Evolutionary conservation across 2,888 invertebrate genomes (phyloP), one percentile per base, ranked within the genome.

Genomic region (Notocelia uddmanniana): DNA sequence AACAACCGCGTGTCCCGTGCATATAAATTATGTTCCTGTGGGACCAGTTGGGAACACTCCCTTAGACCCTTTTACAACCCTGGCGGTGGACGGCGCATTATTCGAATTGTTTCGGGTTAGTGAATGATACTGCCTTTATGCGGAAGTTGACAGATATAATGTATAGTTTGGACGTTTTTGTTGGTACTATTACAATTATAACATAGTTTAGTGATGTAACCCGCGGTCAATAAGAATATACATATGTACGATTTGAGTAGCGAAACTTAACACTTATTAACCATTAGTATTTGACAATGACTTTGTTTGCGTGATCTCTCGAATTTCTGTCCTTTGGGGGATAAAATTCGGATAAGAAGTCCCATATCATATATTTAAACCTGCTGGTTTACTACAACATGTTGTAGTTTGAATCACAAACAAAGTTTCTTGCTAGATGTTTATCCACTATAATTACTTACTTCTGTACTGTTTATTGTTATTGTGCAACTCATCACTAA

Each of bases 31-130:
- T 85, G 83, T 77, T 76, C 84, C 84, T 85, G 50, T 58, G 89
- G 87, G 89, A 83, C 83, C 78, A 82, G 84, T 88, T 83, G 84
- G 83, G 77, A 78, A 79, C 68, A 68, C 66, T 59, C 64, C 85
- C 84, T 83, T 80, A 82, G 82, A 84, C 86, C 86, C 88, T 85
- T 86, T 87, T 88, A 87, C 85, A 84, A 83, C 80, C 80, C 81
- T 79, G 80, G 79, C 66, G 67, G 66, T 48, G 41, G 70, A 68
- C 71, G 67, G 45, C 63, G 60, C 62, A 68, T 72, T 72, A 72
- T 62, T 67, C 69, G 73, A 74, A 75, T 69, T 74, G 74, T 74
- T 76, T 69, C 54, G 31, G 60, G 48, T 68, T 74, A 73, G 67
- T 74, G 73, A 76, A 74, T 76, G 73, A 69, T 72, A 63, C 52